phyloP scores from a whole-genome alignment of 1,140 invertebrate species.

The Octopus sinensis region DNA sequence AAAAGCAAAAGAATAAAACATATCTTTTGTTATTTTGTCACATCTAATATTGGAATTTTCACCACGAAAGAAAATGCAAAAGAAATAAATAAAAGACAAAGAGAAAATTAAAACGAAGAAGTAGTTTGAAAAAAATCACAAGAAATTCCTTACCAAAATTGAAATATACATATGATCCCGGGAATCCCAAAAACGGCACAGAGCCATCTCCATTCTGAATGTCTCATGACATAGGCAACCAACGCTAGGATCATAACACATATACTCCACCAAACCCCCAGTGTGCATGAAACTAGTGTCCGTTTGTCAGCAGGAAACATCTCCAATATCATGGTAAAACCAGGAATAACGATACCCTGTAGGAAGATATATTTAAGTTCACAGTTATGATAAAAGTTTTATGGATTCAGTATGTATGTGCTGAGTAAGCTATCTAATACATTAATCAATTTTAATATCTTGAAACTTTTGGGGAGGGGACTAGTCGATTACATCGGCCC shows the following conservation, averaged over 20 bases:
- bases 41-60: no score
- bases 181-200: conserved; percentile 2
- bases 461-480: no score
- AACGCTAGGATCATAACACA: conserved; percentile 17
- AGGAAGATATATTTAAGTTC: not conserved
- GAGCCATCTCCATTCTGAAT: conserved; percentile 21
- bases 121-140: not conserved
- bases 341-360: conserved; percentile 10
- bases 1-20: no score
- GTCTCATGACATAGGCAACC: conserved; percentile 22
- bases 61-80: no score
- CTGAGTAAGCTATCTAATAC: no score
- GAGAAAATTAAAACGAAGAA: no score
- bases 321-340: conserved; percentile 14
- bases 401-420: no score
- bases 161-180: not conserved
- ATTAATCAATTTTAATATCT: no score
- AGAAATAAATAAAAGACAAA: no score
- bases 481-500: no score
- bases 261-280: conserved; percentile 17
- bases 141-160: conserved; percentile 18
- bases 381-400: no score
- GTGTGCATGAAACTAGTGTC: not conserved
- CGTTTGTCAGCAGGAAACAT: conserved; percentile 16
- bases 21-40: no score